A percentile compares a stretch with the other conserved stretches of the same genome.
These are phyloP conservation scores for Rhynchomys soricoides DNA, from an alignment of 2,113 vertebrate species.

Conservation along the genomic window DNA sequence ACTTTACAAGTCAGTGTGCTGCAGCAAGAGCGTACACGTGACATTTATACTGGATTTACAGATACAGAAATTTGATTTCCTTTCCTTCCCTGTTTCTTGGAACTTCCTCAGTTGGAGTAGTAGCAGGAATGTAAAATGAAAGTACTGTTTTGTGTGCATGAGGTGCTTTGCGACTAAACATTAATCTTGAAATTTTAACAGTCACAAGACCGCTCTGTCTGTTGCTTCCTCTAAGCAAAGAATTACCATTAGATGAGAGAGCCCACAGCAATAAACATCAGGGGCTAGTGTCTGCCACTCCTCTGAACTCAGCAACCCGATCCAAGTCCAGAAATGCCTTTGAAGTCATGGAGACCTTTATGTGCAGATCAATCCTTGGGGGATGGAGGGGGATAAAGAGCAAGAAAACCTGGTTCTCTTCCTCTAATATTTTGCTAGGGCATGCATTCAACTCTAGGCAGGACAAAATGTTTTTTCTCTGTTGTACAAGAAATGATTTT, in stretches of 20 bases:
- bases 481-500: slow-evolving; percentile 58
- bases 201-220: slow-evolving; percentile 47
- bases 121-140: slow-evolving; percentile 81
- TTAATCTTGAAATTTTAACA: slow-evolving; percentile 73
- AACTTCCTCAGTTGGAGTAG: slow-evolving; percentile 71
- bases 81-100: slow-evolving; percentile 82
- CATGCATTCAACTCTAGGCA: not conserved
- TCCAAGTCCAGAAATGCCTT: slow-evolving; percentile 63
- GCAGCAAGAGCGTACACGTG: slow-evolving; percentile 51
- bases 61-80: not conserved
- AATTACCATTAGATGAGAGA: slow-evolving; percentile 75
- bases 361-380: slow-evolving; percentile 62
- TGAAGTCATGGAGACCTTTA: slow-evolving; percentile 73
- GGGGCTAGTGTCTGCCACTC: slow-evolving; percentile 58
- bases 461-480: slow-evolving; percentile 55
- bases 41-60: not conserved
- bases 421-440: slow-evolving; percentile 56
- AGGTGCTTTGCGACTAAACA: slow-evolving; percentile 77
- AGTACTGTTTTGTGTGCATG: slow-evolving; percentile 73
- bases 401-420: slow-evolving; percentile 65
- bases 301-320: slow-evolving; percentile 63
- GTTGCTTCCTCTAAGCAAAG: slow-evolving; percentile 72
- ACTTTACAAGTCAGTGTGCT: slow-evolving; percentile 78
- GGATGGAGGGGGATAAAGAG: not conserved
- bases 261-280: slow-evolving; percentile 61